Evolutionary conservation across 1,140 invertebrate species (phyloP).

Genomic region (Eriocheir sinensis): DNA sequence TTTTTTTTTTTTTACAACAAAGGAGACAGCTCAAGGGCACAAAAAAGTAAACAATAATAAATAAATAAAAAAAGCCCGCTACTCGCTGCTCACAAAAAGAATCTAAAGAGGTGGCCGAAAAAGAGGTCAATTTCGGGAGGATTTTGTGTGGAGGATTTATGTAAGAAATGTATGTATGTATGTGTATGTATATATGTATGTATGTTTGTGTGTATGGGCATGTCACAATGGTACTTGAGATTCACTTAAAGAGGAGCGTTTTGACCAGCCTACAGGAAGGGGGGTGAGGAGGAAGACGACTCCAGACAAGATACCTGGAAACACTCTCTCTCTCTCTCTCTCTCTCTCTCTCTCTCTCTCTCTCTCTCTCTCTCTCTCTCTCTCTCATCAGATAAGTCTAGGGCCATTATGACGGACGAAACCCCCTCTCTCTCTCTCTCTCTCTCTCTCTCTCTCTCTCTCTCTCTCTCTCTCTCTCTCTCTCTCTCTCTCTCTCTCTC

Average conservation of each 20-base stretch:
- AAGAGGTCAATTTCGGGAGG: too few relatives aligned
- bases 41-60: too few relatives aligned
- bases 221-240: not conserved
- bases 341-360: not conserved
- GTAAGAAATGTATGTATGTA: not conserved
- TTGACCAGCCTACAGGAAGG: not conserved
- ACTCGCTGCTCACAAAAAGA: too few relatives aligned
- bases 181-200: not conserved
- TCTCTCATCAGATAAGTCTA: not conserved
- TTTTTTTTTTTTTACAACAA: too few relatives aligned
- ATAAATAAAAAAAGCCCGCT: too few relatives aligned
- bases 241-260: not conserved
- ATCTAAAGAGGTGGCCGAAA: too few relatives aligned
- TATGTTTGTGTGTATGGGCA: not conserved
- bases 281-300: not conserved
- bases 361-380: slow-evolving; percentile 13
- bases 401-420: not conserved
- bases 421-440: not conserved
- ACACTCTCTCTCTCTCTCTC: not conserved
- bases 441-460: not conserved
- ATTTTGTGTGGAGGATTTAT: not conserved
- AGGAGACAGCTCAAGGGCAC: too few relatives aligned
- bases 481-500: not conserved
- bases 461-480: not conserved
- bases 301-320: not conserved